phyloP scores from a whole-genome alignment of 1,140 invertebrate genomes.

The Scaptomyza graminum region DNA sequence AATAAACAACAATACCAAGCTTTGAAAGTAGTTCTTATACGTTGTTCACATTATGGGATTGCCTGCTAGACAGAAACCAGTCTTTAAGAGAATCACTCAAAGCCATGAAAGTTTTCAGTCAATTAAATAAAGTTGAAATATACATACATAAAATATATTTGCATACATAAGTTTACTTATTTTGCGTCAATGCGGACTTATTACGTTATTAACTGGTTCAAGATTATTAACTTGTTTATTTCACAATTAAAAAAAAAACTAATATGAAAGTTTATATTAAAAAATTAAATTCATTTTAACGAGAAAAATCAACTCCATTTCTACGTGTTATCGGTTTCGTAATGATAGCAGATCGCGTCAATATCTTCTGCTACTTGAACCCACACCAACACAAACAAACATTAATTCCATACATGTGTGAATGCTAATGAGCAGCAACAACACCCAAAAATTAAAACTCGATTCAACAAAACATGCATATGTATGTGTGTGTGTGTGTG shows the following conservation, averaged over 20 bases:
- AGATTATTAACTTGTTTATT: slow-evolving; percentile 31
- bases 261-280: background rate
- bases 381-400: background rate
- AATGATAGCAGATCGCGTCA: slow-evolving; percentile 41
- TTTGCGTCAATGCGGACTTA: slow-evolving; percentile 16
- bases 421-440: slow-evolving; percentile 76
- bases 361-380: slow-evolving; percentile 57
- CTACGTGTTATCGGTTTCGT: slow-evolving; percentile 51
- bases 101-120: background rate
- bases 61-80: background rate
- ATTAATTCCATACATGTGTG: slow-evolving; percentile 47
- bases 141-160: background rate
- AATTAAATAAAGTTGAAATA: background rate
- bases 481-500: background rate
- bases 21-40: slow-evolving; percentile 6
- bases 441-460: slow-evolving; percentile 70
- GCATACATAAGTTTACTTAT: background rate
- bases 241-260: background rate
- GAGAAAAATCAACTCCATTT: slow-evolving; percentile 30
- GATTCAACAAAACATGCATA: slow-evolving; percentile 46
- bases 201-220: slow-evolving; percentile 40
- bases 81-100: background rate
- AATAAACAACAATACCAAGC: slow-evolving; percentile 23
- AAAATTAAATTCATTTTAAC: slow-evolving; percentile 12
- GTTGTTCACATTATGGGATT: background rate